phyloP scores from a whole-genome alignment of 2,888 invertebrate genomes.

The Campaea margaritaria region DNA sequence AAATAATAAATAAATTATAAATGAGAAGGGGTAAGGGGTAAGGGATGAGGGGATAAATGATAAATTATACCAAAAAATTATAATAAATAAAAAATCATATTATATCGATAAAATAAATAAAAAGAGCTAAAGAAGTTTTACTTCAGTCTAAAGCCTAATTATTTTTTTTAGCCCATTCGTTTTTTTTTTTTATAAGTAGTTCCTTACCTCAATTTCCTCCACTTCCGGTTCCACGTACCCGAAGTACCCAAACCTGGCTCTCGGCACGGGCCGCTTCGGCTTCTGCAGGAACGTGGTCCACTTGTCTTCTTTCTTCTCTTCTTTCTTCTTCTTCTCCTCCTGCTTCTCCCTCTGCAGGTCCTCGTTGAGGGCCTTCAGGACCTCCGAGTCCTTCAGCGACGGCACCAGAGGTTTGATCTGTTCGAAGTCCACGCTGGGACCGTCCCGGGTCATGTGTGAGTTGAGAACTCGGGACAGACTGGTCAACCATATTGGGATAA shows the following conservation, averaged over 20 bases:
- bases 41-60: too few relatives aligned
- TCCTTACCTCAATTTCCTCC: conserved; percentile 49
- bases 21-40: too few relatives aligned
- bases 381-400: conserved; percentile 88
- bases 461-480: conserved; percentile 70
- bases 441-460: conserved; percentile 74
- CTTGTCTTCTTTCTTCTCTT: conserved; percentile 86
- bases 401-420: conserved; percentile 88
- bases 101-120: too few relatives aligned
- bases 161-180: too few relatives aligned
- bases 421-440: conserved; percentile 88
- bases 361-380: conserved; percentile 87
- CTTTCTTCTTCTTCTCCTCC: conserved; percentile 83
- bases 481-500: conserved; percentile 58
- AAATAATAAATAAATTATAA: too few relatives aligned
- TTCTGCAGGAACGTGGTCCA: conserved; percentile 92
- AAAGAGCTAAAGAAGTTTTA: too few relatives aligned
- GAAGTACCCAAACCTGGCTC: conserved; percentile 60
- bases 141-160: too few relatives aligned
- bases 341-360: conserved; percentile 79
- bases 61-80: too few relatives aligned
- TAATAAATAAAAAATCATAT: too few relatives aligned
- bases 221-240: conserved; percentile 53
- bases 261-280: conserved; percentile 88
- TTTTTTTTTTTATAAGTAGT: too few relatives aligned